Evolutionary conservation across 2,797 vertebrate species (phyloP), one percentile per base, ranked within the genome.

Genomic region (Catostomus latipinnis): DNA sequence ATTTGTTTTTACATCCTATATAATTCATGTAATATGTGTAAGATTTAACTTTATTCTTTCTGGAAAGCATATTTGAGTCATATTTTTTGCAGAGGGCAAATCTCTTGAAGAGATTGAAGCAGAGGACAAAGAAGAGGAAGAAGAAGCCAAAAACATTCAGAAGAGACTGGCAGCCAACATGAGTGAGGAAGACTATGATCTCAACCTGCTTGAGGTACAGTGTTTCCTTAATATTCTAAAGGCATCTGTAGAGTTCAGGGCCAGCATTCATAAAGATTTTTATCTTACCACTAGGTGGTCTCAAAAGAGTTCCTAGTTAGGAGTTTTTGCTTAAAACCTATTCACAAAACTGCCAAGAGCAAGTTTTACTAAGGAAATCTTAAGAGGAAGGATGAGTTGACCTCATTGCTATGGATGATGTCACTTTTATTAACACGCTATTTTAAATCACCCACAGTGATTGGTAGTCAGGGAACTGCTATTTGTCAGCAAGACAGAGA

Each of bases 111-210:
- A 96, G 49, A 69, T 94, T 0, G 95, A 96, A 22, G 94, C 93
- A 0, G 96, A 98, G 74, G 98, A 97, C 58, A 83, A 92, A 82
- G 98, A 99, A 68, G 98, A 99, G 74, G 98, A 99, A 81, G 93
- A 95, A 81, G 98, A 97, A 75, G 98, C 97, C 2, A 96, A 95
- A 81, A 94, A 92, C 50, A 95, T 99, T 87, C 98, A 99, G 88
- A 95, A 87, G 11, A 95, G 98, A 54, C 86, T 99, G 75, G 94
- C 93, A 16, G 94, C 92, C 22, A 91, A 91, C 84, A 88, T 99
- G 67, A 94, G 93, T 1, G 98, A 99, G 81, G 98, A 98, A 4
- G 98, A 99, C 83, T 98, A 95, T 0, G 96, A 97, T 81, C 88
- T 99, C 45, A 95, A 93, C 77, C 88, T 97, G 82, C 92, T 99